Evolutionary conservation across 2,888 invertebrate genomes (phyloP), one percentile per base, ranked within the genome.

Genomic region (Dolomedes plantarius): DNA sequence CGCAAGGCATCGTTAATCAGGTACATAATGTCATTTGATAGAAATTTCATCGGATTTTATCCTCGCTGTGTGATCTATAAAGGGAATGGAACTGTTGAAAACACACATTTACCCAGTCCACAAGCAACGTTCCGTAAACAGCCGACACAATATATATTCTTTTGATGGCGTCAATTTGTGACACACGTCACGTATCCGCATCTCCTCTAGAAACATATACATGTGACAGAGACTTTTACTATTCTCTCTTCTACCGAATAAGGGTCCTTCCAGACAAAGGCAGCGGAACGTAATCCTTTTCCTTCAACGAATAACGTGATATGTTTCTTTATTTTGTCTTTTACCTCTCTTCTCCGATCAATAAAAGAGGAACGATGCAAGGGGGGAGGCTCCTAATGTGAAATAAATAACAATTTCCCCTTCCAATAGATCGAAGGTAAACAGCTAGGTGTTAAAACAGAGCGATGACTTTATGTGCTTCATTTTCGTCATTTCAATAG

Each of bases 311-410:
- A 23, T 56, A 19, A 56, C 56, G 56, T 56, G 56, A 56, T 56
- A 56, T 56, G 56, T 56, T 56, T 56, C 46, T 56, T 56, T 56
- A 56, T 56, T 56, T 56, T 23, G 56, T 23, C 56, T 56, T 3
- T 23, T 56, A 56, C 23, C 56, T n/a, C 16, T 5, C 46, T 2
- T 56, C 23, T 56, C 23, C 3, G 56, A 56, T 56, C 56, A 56
- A 56, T 56, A 56, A n/a, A 16, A 16, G 19, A n/a, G 9, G 41
- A 16, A 16, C 41, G 41, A 16, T n/a, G 16, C 6, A 46, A 36
- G 41, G 1, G 46, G 36, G 41, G 46, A 46, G 41, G 16, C 46
- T 46, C 41, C 41, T 46, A 46, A 46, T 46, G 41, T 9, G 16
- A 13, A 46, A 46, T 46, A 46, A 46, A 46, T 46, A 46, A 46